Evolutionary conservation across 2,113 vertebrate genomes (phyloP), one percentile per base, ranked within the genome.

Genomic region (Alaudala cheleensis): DNA sequence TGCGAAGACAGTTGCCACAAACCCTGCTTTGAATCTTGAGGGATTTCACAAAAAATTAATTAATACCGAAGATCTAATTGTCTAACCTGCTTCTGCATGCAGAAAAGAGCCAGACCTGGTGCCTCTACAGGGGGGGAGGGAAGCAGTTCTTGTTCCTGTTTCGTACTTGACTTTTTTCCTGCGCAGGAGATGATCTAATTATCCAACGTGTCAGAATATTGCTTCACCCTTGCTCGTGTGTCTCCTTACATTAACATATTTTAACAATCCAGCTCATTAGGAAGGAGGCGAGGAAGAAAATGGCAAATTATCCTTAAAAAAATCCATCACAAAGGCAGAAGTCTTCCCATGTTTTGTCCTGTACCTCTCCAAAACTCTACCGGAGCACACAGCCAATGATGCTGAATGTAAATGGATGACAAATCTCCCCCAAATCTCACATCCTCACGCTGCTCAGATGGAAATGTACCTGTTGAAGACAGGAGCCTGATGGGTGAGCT

Each of bases 101-200:
- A 83, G 94, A 70, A 86, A 84, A 84, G 82, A 90, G 88, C 80
- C 93, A 60, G 86, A 97, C 61, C 80, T 93, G 90, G 83, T 96
- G 88, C 90, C 40, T 90, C 64, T 81, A 71, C 15, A 4, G 34
- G 16, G 71, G 85, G 85, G 94, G 88, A 94, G 82, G 92, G 92
- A 90, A 67, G 56, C 82, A 8, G 61, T 94, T 94, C 95, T 96
- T 86, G 96, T 96, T 97, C 92, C 95, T 97, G 95, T 97, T 96
- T 96, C 69, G 9, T 86, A 96, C 88, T 94, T 92, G 93, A 95
- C 85, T 94, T 95, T 90, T 90, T 95, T 65, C 84, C 93, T 88
- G 93, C 2, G 25, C 92, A 95, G 95, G 82, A 96, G 95, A 96
- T 92, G 94, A 95, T 96, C 95, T 96, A 66, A 96, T 94, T 95